phyloP scores from a whole-genome alignment of 1,140 invertebrate species.

The Panagrolaimus sp. region DNA sequence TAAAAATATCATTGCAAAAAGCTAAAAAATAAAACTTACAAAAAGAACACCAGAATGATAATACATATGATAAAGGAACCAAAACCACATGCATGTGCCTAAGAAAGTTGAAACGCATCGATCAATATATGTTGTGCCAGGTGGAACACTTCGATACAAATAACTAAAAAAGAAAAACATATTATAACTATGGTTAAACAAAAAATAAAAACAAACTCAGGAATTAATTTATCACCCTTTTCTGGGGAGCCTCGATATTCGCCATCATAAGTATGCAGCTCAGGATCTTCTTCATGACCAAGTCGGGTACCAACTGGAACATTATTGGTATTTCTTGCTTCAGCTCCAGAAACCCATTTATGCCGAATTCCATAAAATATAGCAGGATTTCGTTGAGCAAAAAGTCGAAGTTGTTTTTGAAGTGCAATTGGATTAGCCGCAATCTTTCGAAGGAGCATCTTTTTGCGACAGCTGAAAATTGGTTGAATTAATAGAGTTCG shows the following conservation, averaged over 20 bases:
- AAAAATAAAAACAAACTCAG: slow-evolving; percentile 12
- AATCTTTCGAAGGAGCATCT: slow-evolving; percentile 7
- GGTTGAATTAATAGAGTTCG: too few species aligned
- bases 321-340: slow-evolving; percentile 19
- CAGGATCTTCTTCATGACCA: slow-evolving; percentile 31
- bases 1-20: too few species aligned
- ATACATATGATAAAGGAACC: slow-evolving; percentile 52
- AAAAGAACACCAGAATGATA: slow-evolving; percentile 48
- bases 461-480: too few species aligned
- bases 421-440: background rate
- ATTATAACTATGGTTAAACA: background rate
- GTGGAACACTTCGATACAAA: slow-evolving; percentile 16
- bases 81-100: slow-evolving; percentile 37
- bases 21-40: slow-evolving; percentile 31
- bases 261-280: slow-evolving; percentile 24
- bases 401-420: slow-evolving; percentile 2
- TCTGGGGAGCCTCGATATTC: slow-evolving; percentile 20
- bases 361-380: background rate
- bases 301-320: slow-evolving; percentile 23
- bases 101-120: slow-evolving; percentile 28
- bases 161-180: background rate
- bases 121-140: slow-evolving; percentile 18
- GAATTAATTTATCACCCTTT: slow-evolving; percentile 24
- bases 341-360: slow-evolving; percentile 29
- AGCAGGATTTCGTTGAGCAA: slow-evolving; percentile 9